Evolutionary conservation across 2,888 invertebrate genomes (phyloP), one percentile per base, ranked within the genome.

Genomic region (Zaprionus bogoriensis): DNA sequence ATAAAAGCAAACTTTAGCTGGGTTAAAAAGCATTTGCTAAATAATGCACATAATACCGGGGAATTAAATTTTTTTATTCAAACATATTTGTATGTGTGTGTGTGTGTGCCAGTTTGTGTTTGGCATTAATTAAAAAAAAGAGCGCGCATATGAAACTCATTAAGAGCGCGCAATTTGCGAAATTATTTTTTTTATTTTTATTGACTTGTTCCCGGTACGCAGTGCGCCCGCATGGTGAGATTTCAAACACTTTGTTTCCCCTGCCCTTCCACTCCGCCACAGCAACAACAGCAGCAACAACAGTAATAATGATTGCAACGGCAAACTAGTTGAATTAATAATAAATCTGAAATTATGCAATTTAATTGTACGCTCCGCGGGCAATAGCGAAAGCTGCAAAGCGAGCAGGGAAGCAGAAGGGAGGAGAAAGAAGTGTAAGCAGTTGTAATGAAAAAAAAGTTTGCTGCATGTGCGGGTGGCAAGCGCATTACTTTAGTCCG

Each of bases 101-200:
- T 12, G 28, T 36, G 28, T 9, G 39, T 17, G 25, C 20, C 46
- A 38, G 32, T 28, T 19, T 48, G 50, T 14, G 23, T 75, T 62
- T 67, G 47, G 52, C 47, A 77, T 74, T 79, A 79, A 83, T 80
- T 74, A 77, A 77, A 82, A 77, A 71, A 48, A 32, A 54, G n/a
- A n/a, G 45, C 61, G 47, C 67, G 69, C 74, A 77, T 73, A 67
- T 67, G 73, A 47, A 63, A 67, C 80, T 77, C 75, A 83, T 83
- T 83, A 83, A 73, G 62, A 69, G 66, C 23, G 66, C 54, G 48
- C 77, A 79, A 67, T 79, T 83, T 70, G 68, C 65, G 63, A 80
- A 77, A 77, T 83, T 66, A 75, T 72, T 82, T 80, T 82, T 80
- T 74, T 78, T 77, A 82, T 80, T 81, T 82, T 83, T 77, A 81